Base-by-base conservation (phyloP, 37 sponge, comb jelly and placozoan species). In the Mnemiopsis leidyi region DNA sequence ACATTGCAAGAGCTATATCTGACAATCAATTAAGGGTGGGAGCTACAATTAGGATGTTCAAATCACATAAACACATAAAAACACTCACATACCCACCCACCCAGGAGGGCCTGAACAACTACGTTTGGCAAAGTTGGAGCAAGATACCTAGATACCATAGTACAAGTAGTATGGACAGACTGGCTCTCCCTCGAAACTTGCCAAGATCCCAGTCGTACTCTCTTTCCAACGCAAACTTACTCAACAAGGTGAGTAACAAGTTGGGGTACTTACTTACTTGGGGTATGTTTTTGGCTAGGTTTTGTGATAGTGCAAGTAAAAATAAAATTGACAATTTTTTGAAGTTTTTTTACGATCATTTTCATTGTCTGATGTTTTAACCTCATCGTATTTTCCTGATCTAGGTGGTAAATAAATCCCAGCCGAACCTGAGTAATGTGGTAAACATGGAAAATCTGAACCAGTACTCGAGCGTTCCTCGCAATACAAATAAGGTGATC, bases 391-490 rank as follows among this genome's bases (percentile, higher is more conserved):
- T n/a, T n/a, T n/a, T n/a, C n/a, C n/a, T n/a, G n/a, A n/a, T n/a
- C n/a, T n/a, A 85, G 90, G 90, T 85, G 48, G 90, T 85, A 1
- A 85, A 85, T 61, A 85, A 85, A 28, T 85, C 90, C 48, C 90
- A 85, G 35, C 90, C 90, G 3, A 85, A 85, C 48, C 61, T 85
- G 24, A 32, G 36, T 2, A 85, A 33, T 40, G 90, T 85, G 90
- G 90, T 85, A 0, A 85, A 85, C 90, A 85, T 85, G 90, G 90
- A 85, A 37, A n/a, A 1, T n/a, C 9, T 39, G 24, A 39, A 38
- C 61, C 90, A 85, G 48, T 85, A 85, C 61, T 85, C 90, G 36
- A 85, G 90, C 39, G 90, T 85, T 39, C 90, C 90, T 25, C 90
- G 90, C 1, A 33, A 33, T 48, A 48, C 61, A 16, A 40, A 25